These are phyloP conservation scores for Acomys russatus DNA, from an alignment of 2,797 vertebrate species.

Conservation along the genomic window DNA sequence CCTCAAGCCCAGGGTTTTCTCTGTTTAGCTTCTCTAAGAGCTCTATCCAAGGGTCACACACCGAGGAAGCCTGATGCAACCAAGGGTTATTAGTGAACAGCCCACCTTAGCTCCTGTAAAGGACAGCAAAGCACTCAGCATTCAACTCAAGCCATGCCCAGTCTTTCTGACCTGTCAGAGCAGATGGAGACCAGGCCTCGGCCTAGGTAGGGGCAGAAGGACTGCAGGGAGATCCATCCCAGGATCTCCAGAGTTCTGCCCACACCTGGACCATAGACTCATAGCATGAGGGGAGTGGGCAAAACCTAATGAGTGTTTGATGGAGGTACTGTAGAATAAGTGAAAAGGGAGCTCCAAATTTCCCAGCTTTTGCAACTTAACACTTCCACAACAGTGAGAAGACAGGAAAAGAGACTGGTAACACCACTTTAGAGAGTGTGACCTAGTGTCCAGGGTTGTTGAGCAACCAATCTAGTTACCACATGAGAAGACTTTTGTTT, in stretches of 20 bases:
- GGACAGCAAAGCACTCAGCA: neutral
- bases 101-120: neutral
- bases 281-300: neutral
- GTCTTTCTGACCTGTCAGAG: constrained; percentile 33
- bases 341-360: neutral
- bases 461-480: neutral
- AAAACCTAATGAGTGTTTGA: neutral
- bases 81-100: constrained; percentile 3
- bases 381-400: neutral
- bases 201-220: neutral
- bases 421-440: neutral
- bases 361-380: neutral
- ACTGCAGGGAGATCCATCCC: neutral
- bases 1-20: constrained; percentile 30
- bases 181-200: neutral
- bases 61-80: neutral
- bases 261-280: neutral
- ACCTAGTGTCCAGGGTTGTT: neutral
- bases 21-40: constrained; percentile 55
- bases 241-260: constrained; percentile 31
- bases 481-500: neutral
- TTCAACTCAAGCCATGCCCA: neutral
- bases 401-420: neutral
- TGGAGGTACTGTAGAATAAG: neutral
- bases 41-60: neutral